Evolutionary conservation across 2,888 invertebrate genomes (phyloP), one percentile per base, ranked within the genome.

Genomic region (Spatulosminthurus flaviceps): DNA sequence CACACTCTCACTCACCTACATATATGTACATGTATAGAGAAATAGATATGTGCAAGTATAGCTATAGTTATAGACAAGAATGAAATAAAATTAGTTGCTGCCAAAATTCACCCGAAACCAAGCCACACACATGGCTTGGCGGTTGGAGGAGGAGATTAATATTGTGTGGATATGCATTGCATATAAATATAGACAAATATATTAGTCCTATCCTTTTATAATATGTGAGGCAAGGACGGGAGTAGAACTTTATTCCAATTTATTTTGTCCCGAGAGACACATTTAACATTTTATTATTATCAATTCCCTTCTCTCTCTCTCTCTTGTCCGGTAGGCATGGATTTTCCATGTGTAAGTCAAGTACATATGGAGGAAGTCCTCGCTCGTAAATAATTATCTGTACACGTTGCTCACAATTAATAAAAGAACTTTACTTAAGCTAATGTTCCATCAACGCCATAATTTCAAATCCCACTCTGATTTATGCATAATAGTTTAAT

Each of bases 161-260:
- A 34, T 34, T 34, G 34, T n/a, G n/a, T 34, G 34, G 34, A 34
- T 34, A 9, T 34, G 9, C 34, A 34, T 34, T n/a, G n/a, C n/a
- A 34, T 34, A 9, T 34, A 34, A 4, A 34, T 34, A 34, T 9
- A 34, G 4, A 34, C 4, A 34, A 7, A 9, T 34, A 34, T 34
- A 34, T 4, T 4, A 34, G 34, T 7, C 34, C 5, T 34, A 34
- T 9, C 34, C 34, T 9, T 9, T 34, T 34, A 34, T n/a, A n/a
- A n/a, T n/a, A n/a, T n/a, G n/a, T n/a, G n/a, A n/a, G n/a, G n/a
- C n/a, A n/a, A n/a, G n/a, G n/a, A n/a, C n/a, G n/a, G 34, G 73
- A 79, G 75, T 79, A 79, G 60, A 75, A 72, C 64, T 72, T 77
- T 51, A 72, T 79, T 41, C 79, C 72, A 79, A 79, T 79, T 79